phyloP scores from a whole-genome alignment of 2,797 vertebrate species.

The Sebastes minor region DNA sequence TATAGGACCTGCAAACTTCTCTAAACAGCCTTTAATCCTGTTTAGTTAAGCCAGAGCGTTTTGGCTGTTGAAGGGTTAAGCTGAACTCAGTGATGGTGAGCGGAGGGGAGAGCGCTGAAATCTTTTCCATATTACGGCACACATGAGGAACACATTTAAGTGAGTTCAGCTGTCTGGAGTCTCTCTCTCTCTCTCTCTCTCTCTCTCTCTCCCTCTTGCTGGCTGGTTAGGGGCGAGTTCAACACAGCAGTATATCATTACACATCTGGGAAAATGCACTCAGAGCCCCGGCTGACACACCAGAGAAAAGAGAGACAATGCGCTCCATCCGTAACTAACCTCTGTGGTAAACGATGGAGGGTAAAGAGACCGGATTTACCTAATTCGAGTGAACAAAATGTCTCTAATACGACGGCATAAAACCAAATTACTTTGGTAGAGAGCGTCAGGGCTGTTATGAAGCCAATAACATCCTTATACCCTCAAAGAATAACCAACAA shows the following conservation, averaged over 20 bases:
- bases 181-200: conserved; percentile 40
- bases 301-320: conserved; percentile 43
- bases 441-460: neutral
- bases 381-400: neutral
- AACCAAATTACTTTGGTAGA: neutral
- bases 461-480: neutral
- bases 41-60: neutral
- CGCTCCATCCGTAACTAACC: conserved; percentile 11
- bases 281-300: conserved; percentile 51
- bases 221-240: conserved; percentile 64
- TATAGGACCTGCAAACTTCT: neutral
- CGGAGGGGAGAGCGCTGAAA: conserved; percentile 65
- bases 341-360: neutral
- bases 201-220: conserved; percentile 16
- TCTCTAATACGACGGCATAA: neutral
- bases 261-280: conserved; percentile 81
- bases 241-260: conserved; percentile 78
- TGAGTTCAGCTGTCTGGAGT: conserved; percentile 83
- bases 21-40: neutral
- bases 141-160: conserved; percentile 84
- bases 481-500: neutral
- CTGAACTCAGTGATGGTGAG: conserved; percentile 58
- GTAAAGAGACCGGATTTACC: neutral
- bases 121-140: conserved; percentile 85
- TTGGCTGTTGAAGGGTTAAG: conserved; percentile 75